Base-by-base conservation (phyloP, 2,888 invertebrate genomes). In the Neria commutata region DNA sequence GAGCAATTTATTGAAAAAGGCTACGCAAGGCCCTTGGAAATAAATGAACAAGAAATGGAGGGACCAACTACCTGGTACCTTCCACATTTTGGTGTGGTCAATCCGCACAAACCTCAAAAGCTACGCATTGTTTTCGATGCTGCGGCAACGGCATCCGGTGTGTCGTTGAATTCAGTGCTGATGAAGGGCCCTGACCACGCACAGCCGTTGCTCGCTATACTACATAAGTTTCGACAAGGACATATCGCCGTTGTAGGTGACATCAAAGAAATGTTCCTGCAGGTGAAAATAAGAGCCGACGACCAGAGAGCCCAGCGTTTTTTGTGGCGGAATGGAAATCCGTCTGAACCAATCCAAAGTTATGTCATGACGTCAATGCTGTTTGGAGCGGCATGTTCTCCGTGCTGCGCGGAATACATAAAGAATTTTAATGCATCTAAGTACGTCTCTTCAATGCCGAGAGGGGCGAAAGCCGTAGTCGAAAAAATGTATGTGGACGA, bases 191-290 rank as follows among this genome's bases (percentile, higher is more conserved):
- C 75, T 1, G 73, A 75, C 42, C 55, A 74, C 0, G 61, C 73
- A 1, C 65, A 70, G 24, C 63, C 70, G 4, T 48, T 76, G 3
- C 29, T 67, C 0, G 70, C 67, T 1, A 68, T 75, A 3, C 23
- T 76, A 4, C 62, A 72, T 56, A 66, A 72, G 11, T 77, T 74
- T 53, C 62, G 75, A 24, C 67, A 70, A 56, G 61, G 63, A 1
- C 33, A 33, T 2, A 54, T 72, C 2, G 75, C 73, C 1, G 58
- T 75, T 1, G 69, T 58, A 2, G 74, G 66, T 1, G 75, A 77
- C 54, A 74, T 77, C 4, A 62, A 63, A 23, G 76, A 79, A 26
- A 76, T 78, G 75, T 77, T 75, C 55, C 60, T 71, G 6, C 75
- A 71, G 46, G 59, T 76, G 0, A 62, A 64, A 25, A 70, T 79